Base-by-base conservation (phyloP, 2,888 invertebrate species). In the Clunio marinus region DNA sequence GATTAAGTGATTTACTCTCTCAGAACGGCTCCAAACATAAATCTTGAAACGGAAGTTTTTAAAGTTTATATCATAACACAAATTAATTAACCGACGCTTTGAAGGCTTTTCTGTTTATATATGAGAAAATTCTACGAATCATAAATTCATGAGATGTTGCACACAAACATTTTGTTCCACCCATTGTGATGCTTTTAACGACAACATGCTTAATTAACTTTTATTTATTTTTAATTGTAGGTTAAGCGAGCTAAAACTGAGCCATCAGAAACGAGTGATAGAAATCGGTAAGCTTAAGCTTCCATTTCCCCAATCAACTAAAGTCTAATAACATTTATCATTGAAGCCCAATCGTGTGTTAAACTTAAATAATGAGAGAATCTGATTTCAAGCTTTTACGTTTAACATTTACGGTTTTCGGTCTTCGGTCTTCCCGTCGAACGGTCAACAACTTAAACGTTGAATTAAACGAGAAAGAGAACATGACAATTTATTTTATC, bases 161-260 rank as follows among this genome's bases (percentile, higher is more conserved):
- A 20, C 57, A 27, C 10, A 57, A 57, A 57, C 27, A 57, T 27
- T 20, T 8, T 10, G 3, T 55, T 7, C 4, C 7, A 7, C 25
- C n/a, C 25, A 7, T 24, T 20, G n/a, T 51, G 1, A 22, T 17
- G 1, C 4, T 17, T 27, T 27, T 24, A 2, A 25, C 57, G 25
- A 57, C 24, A 13, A 24, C 25, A 27, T 27, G 57, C 27, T 20
- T 51, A 51, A 51, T 51, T 17, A 22, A 51, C 17, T n/a, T 51
- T 51, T 51, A 51, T 51, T 51, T 51, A 13, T 71, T 71, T 72
- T 72, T 81, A 78, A 77, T 86, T 86, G 58, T 83, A 88, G 88
- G 86, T 87, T 78, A 88, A 88, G 81, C 83, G 87, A 78, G 82
- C 85, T 73, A 82, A 87, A 80, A 83, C 83, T 73, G 87, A 88